phyloP scores from a whole-genome alignment of 1,140 invertebrate species.

The Lamellibrachia luymesi region DNA sequence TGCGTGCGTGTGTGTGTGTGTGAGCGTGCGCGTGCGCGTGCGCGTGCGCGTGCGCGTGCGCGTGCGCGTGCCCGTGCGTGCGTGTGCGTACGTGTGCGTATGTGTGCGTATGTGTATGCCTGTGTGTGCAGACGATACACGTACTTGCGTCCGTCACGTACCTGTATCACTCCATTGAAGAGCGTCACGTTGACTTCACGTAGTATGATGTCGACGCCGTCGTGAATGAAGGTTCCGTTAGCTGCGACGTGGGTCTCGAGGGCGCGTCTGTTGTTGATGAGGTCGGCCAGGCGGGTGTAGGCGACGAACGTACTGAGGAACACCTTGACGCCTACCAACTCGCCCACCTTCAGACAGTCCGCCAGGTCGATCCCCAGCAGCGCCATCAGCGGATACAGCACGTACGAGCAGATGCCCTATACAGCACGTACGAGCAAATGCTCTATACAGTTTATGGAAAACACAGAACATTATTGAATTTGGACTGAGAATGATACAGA shows the following conservation, averaged over 20 bases:
- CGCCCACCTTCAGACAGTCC: conserved; percentile 38
- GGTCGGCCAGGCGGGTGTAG: conserved; percentile 39
- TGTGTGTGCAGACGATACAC: neutral
- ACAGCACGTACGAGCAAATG: conserved; percentile 16
- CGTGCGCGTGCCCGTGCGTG: too few species aligned
- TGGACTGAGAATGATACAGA: neutral
- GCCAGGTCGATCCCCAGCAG: conserved; percentile 40
- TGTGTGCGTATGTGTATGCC: neutral
- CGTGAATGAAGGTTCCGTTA: neutral
- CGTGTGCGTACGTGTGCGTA: neutral
- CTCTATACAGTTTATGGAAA: neutral
- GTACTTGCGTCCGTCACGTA: neutral
- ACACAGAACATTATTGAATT: neutral
- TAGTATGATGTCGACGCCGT: neutral
- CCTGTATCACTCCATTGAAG: neutral
- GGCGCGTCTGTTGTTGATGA: neutral
- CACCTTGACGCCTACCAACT: conserved; percentile 48
- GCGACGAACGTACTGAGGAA: conserved; percentile 54
- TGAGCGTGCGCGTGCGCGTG: neutral
- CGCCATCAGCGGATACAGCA: conserved; percentile 40
- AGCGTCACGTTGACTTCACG: neutral
- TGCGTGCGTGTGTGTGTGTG: neutral
- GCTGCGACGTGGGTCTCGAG: neutral
- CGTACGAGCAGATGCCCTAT: conserved; percentile 36
- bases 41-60: too few species aligned